These are phyloP conservation scores for Xenopus borealis DNA, from an alignment of 2,113 vertebrate genomes.

Conservation along the genomic window DNA sequence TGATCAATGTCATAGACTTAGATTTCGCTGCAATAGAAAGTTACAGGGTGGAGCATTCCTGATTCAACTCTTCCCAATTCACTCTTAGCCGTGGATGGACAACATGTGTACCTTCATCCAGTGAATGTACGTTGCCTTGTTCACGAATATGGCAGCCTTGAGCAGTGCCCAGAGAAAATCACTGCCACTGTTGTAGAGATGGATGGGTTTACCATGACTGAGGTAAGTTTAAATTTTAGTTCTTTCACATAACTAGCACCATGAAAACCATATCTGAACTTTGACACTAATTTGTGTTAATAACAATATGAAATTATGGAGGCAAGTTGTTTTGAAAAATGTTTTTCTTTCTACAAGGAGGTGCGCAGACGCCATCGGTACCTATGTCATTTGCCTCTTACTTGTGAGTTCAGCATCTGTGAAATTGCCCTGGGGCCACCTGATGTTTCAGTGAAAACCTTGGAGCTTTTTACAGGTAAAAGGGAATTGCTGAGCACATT, in stretches of 20 bases:
- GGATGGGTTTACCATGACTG: slow-evolving; percentile 88
- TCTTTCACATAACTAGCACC: neutral
- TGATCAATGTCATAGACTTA: too few species aligned
- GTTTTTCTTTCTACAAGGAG: slow-evolving; percentile 67
- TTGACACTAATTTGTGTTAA: too few species aligned
- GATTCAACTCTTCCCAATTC: neutral
- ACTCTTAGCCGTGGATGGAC: slow-evolving; percentile 86
- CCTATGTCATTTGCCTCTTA: slow-evolving; percentile 92
- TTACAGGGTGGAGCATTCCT: too few species aligned
- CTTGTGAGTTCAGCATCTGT: slow-evolving; percentile 98
- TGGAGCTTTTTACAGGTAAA: slow-evolving; percentile 88
- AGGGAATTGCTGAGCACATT: slow-evolving; percentile 1
- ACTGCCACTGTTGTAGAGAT: slow-evolving; percentile 90
- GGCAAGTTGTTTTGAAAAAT: too few species aligned
- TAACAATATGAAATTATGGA: too few species aligned
- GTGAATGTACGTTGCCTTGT: slow-evolving; percentile 92
- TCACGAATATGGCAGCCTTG: slow-evolving; percentile 90
- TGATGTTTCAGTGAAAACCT: slow-evolving; percentile 85
- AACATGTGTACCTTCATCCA: slow-evolving; percentile 95
- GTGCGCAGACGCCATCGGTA: slow-evolving; percentile 91
- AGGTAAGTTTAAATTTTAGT: slow-evolving; percentile 66
- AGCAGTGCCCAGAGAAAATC: slow-evolving; percentile 88
- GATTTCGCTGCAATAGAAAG: too few species aligned
- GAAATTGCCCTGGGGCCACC: slow-evolving; percentile 89
- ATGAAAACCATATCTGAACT: too few species aligned